Base-by-base conservation (phyloP, 2,888 invertebrate genomes). In the Caenorhabditis zanzibari region DNA sequence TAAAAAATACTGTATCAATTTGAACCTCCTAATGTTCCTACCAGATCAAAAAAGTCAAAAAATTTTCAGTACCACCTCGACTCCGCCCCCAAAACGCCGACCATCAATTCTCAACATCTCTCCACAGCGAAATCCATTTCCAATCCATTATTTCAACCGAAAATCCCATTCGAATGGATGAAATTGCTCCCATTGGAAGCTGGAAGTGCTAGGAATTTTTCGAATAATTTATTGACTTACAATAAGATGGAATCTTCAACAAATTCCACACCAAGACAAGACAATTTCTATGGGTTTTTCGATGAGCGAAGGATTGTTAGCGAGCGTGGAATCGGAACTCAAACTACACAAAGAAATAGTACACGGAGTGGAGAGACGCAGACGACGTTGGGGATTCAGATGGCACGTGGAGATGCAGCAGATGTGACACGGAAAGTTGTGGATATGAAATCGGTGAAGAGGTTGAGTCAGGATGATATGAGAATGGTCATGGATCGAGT, bases 91-190 rank as follows among this genome's bases (percentile, higher is more conserved):
- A 74, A 47, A 9, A 64, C 63, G 1, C 47, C 47, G 0, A 28
- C 49, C 35, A 10, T 16, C n/a, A 26, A 64, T 10, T 47, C 64
- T 9, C 28, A 28, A 16, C 28, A 66, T 3, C 52, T 52, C 24
- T 71, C 75, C 2, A 81, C 81, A 41, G 81, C 81, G 5, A 71
- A 75, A 58, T 76, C 82, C 2, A 59, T 72, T 28, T 49, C 64
- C 2, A 76, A 76, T 32, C 76, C 82, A 14, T 16, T 73, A 49
- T 80, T 80, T 41, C 32, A 68, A 16, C 68, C 68, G 2, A 59
- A 52, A 47, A 72, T 82, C 19, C 82, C 82, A 1, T 7, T 69
- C 12, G 79, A 80, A 32, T 83, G 83, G 83, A 83, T 83, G 83
- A 69, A 64, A 44, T 19, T 83, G 19, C 14, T 83, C 0, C 83